Percentiles rank a stretch among this genome's conserved stretches.
Evolutionary conservation across 2,888 invertebrate species (phyloP).

Genomic region (Coleophora deauratella): DNA sequence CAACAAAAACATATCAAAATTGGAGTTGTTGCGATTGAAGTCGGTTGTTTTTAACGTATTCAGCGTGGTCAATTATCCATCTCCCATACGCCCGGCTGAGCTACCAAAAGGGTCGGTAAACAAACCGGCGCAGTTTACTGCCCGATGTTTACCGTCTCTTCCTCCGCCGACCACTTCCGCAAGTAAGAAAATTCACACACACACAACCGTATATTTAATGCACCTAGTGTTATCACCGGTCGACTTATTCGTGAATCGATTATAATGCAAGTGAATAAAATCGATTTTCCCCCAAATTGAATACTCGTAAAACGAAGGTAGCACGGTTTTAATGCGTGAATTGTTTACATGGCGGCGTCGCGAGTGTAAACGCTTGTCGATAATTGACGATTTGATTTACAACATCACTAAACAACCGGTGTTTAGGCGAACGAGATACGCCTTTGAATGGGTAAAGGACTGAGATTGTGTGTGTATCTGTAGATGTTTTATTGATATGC

Average conservation of each 20-base stretch:
- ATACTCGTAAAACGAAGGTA: constrained; percentile 66
- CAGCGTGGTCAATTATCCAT: no score
- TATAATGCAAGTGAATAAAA: constrained; percentile 69
- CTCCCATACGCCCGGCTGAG: neutral
- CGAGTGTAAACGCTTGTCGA: constrained; percentile 71
- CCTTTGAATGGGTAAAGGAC: constrained; percentile 43
- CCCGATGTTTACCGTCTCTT: constrained; percentile 39
- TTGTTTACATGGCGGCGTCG: constrained; percentile 72
- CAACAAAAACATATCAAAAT: no score
- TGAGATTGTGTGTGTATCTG: no score
- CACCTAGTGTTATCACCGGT: constrained; percentile 33
- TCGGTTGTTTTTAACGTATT: no score
- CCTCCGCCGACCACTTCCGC: constrained; percentile 65
- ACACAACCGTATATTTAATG: constrained; percentile 11
- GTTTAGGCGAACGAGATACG: constrained; percentile 60
- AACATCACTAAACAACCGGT: constrained; percentile 71
- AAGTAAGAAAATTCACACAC: constrained; percentile 43
- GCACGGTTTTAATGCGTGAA: constrained; percentile 63
- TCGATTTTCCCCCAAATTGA: constrained; percentile 73
- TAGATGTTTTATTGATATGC: constrained; percentile 2
- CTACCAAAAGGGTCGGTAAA: constrained; percentile 24
- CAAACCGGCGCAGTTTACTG: constrained; percentile 33
- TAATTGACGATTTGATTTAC: constrained; percentile 75
- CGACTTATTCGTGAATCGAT: constrained; percentile 60
- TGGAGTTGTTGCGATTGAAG: no score